Evolutionary conservation across 2,113 vertebrate genomes (phyloP).

Genomic region (Corythornis cristatus): DNA sequence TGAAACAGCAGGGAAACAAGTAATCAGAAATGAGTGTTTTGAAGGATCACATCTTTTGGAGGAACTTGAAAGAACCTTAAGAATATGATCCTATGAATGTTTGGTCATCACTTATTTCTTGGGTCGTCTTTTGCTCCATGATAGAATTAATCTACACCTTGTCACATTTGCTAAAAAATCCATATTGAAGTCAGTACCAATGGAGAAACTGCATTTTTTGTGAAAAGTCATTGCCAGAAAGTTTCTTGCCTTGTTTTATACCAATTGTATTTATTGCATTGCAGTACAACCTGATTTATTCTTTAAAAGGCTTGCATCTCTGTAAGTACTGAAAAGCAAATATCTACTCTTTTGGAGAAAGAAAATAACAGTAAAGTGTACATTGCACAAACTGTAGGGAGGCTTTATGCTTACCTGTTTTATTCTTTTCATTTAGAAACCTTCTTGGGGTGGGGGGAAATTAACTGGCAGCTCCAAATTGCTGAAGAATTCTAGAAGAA

Average conservation of each 20-base stretch:
- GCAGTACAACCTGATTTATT: not conserved
- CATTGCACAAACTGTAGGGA: not conserved
- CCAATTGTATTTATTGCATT: not conserved
- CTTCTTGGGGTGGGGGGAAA: not conserved
- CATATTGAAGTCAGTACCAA: not conserved
- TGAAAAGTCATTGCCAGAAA: not conserved
- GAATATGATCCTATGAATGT: not conserved
- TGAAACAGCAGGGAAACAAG: not conserved
- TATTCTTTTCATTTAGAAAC: conserved; percentile 21
- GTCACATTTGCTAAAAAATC: not conserved
- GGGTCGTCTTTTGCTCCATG: not conserved
- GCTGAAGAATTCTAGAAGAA: conserved; percentile 48
- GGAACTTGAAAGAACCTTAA: not conserved
- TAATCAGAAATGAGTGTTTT: not conserved
- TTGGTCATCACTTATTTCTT: not conserved
- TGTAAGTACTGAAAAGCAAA: not conserved
- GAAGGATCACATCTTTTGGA: not conserved
- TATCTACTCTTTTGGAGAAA: not conserved
- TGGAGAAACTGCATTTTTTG: not conserved
- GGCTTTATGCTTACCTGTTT: not conserved
- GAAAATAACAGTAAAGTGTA: not conserved
- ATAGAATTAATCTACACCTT: not conserved
- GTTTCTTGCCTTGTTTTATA: not conserved
- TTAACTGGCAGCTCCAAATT: conserved; percentile 34
- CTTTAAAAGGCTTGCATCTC: not conserved